A percentile compares a stretch with the other conserved stretches of the same genome.
Conservation (phyloP, 2,888 invertebrate species). For the Lycia hirtaria region DNA sequence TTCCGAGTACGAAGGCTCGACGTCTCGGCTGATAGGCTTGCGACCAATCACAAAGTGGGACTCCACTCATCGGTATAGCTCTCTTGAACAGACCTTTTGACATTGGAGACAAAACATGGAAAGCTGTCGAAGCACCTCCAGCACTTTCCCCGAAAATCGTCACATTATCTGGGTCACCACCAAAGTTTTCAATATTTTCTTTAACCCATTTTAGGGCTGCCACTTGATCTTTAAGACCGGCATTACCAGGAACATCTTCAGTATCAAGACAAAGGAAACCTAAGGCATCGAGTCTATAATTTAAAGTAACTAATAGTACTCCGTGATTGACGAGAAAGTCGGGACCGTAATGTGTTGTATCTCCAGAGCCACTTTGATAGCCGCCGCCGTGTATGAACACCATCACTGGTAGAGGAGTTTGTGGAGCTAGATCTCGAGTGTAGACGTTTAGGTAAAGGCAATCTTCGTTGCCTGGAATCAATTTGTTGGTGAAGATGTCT, state of each 20-base stretch:
- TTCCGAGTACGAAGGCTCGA: conserved; percentile 58
- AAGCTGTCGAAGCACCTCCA: conserved; percentile 50
- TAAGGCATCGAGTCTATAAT: conserved; percentile 58
- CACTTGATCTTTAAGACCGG: conserved; percentile 61
- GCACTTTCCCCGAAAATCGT: conserved; percentile 62
- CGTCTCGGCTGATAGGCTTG: conserved; percentile 48
- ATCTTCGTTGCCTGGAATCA: conserved; percentile 48
- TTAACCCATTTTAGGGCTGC: conserved; percentile 57
- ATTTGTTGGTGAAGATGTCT: conserved; percentile 24
- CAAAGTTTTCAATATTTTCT: conserved; percentile 54
- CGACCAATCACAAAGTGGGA: conserved; percentile 56
- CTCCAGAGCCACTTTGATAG: conserved; percentile 51
- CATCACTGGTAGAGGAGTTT: conserved; percentile 15
- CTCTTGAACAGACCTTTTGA: conserved; percentile 55
- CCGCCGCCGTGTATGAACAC: conserved; percentile 21
- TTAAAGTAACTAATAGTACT: conserved; percentile 60
- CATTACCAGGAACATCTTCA: conserved; percentile 59
- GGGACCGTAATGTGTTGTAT: conserved; percentile 57
- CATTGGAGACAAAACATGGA: conserved; percentile 58
- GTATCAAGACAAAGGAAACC: conserved; percentile 58
- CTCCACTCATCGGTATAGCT: conserved; percentile 58
- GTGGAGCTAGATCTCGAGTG: conserved; percentile 10
- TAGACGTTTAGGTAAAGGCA: conserved; percentile 64
- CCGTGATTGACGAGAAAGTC: conserved; percentile 57
- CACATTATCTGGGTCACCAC: conserved; percentile 57